Evolutionary conservation across 2,888 invertebrate genomes (phyloP), one percentile per base, ranked within the genome.

Genomic region (Atethmia centrago): DNA sequence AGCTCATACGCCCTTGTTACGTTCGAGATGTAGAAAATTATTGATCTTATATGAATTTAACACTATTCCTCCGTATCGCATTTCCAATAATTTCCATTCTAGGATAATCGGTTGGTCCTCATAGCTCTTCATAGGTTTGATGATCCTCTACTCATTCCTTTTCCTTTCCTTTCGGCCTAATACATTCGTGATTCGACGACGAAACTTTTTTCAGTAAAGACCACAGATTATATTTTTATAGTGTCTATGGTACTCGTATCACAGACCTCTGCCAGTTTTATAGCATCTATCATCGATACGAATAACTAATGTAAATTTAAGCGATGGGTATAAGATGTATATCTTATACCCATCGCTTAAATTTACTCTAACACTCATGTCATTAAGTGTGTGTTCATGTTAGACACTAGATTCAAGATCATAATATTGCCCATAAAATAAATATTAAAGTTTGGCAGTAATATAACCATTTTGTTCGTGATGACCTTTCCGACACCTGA

Each of bases 261-360:
- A n/a, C n/a, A n/a, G n/a, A n/a, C n/a, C n/a, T n/a, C 36, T 71
- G 77, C 71, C 76, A 80, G 19, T 71, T 25, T 58, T 16, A 51
- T 55, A 55, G 36, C 19, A 31, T 19, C 31, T 51, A 31, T 47
- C 68, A 69, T 77, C 36, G 49, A n/a, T n/a, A n/a, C n/a, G n/a
- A n/a, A n/a, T n/a, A n/a, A n/a, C n/a, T n/a, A n/a, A n/a, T n/a
- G n/a, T n/a, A n/a, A n/a, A n/a, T n/a, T n/a, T n/a, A n/a, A n/a
- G n/a, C 31, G 31, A 31, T 3, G 31, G 31, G 31, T 31, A 31
- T 31, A 31, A 31, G 31, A 36, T 36, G 3, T 2, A 4, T 36
- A n/a, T n/a, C n/a, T n/a, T n/a, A n/a, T n/a, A 21, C 61, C 9
- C 21, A 28, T 62, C 19, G 21, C 40, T 10, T 25, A 25, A 25